Base-by-base conservation (phyloP, 2,113 vertebrate species). In the Uria aalge region DNA sequence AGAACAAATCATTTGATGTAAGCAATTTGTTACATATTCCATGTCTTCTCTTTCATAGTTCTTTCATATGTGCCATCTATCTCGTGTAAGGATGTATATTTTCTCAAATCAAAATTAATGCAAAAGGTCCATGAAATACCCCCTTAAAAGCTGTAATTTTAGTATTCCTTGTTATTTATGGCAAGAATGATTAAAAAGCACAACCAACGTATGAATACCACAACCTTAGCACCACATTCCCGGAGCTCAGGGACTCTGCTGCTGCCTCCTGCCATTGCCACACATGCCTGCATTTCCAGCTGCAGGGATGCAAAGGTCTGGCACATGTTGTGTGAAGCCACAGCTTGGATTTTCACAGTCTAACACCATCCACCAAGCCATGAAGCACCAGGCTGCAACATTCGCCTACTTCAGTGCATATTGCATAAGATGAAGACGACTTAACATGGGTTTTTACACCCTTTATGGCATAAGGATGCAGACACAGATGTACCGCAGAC, bases 361-460 rank as follows among this genome's bases (percentile, higher is more conserved):
- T 1, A 40, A 19, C 12, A 4, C 21, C 12, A 9, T 5, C 15
- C 66, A 32, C 7, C 38, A 36, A 27, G 19, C 9, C 77, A 24
- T 1, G 0, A 6, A 50, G 40, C 5, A 5, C 12, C 50, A 59
- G 41, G 5, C 38, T 50, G n/a, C 5, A 45, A 69, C 3, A 17
- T 20, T 20, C 0, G 4, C 8, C 1, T 1, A 2, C 41, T 30
- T 5, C 56, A 43, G 20, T 0, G 4, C 3, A 1, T 0, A 19
- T 18, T 19, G 27, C 36, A 38, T 36, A 17, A 12, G 14, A 9
- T 8, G 60, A 72, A 38, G 15, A 52, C 20, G n/a, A 38, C 18
- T 17, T 32, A 72, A 60, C 6, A 5, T 1, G 5, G 36, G 47
- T 18, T 47, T 85, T 76, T 4, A 59, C 3, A 9, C 2, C 9